These are phyloP conservation scores for Amblyjoppa proteus DNA, from an alignment of 2,888 invertebrate species.

Conservation along the genomic window DNA sequence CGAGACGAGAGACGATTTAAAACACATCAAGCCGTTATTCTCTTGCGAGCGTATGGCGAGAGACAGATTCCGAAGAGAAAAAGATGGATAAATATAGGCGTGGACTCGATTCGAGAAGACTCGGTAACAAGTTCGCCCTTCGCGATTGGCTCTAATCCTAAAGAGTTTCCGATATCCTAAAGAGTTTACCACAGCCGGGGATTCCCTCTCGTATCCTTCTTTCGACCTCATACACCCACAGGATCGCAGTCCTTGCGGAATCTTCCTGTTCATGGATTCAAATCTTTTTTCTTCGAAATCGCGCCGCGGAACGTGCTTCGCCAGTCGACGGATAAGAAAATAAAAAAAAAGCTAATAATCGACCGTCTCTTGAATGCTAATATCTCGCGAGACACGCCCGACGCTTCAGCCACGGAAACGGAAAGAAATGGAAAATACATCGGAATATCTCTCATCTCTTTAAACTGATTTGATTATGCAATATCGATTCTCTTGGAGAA, in stretches of 20 bases:
- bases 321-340: neutral
- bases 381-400: neutral
- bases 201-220: constrained; percentile 39
- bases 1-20: constrained; percentile 75
- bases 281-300: constrained; percentile 34
- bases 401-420: neutral
- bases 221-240: constrained; percentile 26
- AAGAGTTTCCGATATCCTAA: constrained; percentile 81
- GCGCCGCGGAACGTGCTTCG: neutral
- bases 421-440: constrained; percentile 1
- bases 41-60: neutral
- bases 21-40: constrained; percentile 74
- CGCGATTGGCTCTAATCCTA: constrained; percentile 77
- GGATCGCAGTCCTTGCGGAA: neutral
- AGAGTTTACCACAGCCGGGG: constrained; percentile 47
- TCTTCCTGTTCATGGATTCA: constrained; percentile 32
- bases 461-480: constrained; percentile 2
- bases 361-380: neutral
- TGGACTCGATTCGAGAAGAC: constrained; percentile 73
- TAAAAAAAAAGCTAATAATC: neutral
- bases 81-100: constrained; percentile 9
- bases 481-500: neutral
- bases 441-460: neutral
- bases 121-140: constrained; percentile 74
- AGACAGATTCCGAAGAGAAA: constrained; percentile 13